Conservation (phyloP, 2,113 vertebrate genomes). For the Synchiropus splendidus region DNA sequence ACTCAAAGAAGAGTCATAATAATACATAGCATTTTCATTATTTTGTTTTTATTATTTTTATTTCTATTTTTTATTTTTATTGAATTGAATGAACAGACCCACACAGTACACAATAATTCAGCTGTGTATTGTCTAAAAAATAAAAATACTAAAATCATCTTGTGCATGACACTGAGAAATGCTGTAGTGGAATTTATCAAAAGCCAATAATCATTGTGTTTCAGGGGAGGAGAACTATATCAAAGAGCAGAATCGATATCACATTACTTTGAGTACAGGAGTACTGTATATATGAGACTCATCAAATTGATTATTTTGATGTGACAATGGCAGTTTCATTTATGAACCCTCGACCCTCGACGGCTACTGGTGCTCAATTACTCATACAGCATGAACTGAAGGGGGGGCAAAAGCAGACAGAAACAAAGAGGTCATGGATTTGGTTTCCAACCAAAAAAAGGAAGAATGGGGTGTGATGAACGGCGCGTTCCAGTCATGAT, state of each 20-base stretch:
- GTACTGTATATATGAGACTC: conserved; percentile 72
- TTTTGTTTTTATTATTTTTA: too few species aligned
- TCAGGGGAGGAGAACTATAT: conserved; percentile 55
- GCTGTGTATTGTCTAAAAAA: too few species aligned
- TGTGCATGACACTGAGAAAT: too few species aligned
- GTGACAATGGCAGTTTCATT: conserved; percentile 71
- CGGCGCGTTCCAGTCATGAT: conserved; percentile 60
- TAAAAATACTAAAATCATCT: too few species aligned
- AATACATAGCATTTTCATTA: too few species aligned
- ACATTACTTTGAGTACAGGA: conserved; percentile 70
- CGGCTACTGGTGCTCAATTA: conserved; percentile 65
- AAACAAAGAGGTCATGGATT: background rate
- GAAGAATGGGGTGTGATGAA: conserved; percentile 64
- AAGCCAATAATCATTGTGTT: conserved; percentile 66
- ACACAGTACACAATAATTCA: too few species aligned
- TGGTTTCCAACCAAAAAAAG: conserved; percentile 10
- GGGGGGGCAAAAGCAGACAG: conserved; percentile 4
- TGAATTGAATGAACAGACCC: too few species aligned
- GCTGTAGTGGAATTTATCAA: conserved; percentile 63
- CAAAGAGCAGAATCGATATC: conserved; percentile 66
- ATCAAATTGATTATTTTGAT: conserved; percentile 73
- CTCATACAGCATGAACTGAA: conserved; percentile 31
- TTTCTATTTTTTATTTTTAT: too few species aligned
- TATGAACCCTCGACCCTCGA: conserved; percentile 35
- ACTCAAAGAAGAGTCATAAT: too few species aligned